These are phyloP conservation scores for Malacoctenus gilli DNA, from an alignment of 2,797 vertebrate genomes.

Conservation along the genomic window DNA sequence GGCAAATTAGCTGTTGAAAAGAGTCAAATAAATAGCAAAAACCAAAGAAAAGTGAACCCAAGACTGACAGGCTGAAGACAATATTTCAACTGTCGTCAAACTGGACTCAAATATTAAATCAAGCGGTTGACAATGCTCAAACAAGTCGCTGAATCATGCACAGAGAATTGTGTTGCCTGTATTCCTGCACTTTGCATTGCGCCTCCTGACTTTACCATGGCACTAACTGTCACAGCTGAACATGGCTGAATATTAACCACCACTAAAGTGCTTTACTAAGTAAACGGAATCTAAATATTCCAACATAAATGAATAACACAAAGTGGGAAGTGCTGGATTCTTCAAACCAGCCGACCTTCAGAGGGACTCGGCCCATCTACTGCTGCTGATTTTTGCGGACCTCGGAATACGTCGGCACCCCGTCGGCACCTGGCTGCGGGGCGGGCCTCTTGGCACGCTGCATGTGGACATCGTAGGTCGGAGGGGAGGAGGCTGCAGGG, in stretches of 20 bases:
- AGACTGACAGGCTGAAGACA: background rate
- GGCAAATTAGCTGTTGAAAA: too few relatives aligned
- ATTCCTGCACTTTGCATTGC: background rate
- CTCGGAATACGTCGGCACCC: background rate
- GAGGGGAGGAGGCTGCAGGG: conserved; percentile 4
- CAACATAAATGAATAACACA: background rate
- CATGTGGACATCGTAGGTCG: conserved; percentile 29
- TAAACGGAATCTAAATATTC: conserved; percentile 4
- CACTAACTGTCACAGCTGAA: conserved; percentile 1
- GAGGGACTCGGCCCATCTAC: background rate
- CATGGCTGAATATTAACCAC: conserved; percentile 53
- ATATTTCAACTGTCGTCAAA: background rate
- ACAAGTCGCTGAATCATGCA: background rate
- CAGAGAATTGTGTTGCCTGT: too few relatives aligned
- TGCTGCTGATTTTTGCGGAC: background rate
- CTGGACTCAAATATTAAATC: conserved; percentile 1
- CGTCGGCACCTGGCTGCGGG: conserved; percentile 11
- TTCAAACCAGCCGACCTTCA: background rate
- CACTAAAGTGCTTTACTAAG: conserved; percentile 8
- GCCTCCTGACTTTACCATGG: background rate
- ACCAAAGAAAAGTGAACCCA: background rate
- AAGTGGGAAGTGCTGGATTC: conserved; percentile 10
- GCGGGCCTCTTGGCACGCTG: rapidly evolving
- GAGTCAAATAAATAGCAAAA: too few relatives aligned
- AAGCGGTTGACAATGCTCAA: background rate